These are phyloP conservation scores for Ormyrus pomaceus DNA, from an alignment of 2,888 invertebrate genomes.

Conservation along the genomic window DNA sequence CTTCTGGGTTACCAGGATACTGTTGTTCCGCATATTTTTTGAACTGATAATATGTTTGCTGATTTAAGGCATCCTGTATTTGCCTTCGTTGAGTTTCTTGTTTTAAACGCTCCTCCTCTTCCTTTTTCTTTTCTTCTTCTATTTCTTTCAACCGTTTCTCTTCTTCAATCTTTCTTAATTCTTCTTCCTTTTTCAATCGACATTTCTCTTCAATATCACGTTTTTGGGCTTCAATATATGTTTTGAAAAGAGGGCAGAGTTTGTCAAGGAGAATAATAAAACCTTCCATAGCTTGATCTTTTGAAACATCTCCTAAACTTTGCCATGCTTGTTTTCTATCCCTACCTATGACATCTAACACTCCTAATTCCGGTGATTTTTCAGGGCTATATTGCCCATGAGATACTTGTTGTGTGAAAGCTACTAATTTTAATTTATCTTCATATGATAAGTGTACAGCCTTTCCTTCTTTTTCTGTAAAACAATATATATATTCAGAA, in stretches of 20 bases:
- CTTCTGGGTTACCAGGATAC: constrained; percentile 87
- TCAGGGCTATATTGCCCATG: constrained; percentile 89
- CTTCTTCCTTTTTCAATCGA: constrained; percentile 80
- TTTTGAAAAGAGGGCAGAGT: constrained; percentile 92
- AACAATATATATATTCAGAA: background rate
- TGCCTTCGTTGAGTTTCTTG: constrained; percentile 83
- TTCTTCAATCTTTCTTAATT: constrained; percentile 78
- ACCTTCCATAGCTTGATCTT: constrained; percentile 92
- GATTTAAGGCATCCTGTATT: constrained; percentile 97
- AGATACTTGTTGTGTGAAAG: constrained; percentile 92
- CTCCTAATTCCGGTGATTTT: constrained; percentile 89
- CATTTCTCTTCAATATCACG: constrained; percentile 90
- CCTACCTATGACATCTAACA: constrained; percentile 95
- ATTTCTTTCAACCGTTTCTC: constrained; percentile 78
- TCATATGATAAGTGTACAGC: constrained; percentile 96
- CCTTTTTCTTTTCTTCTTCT: constrained; percentile 74
- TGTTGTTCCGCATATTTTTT: constrained; percentile 96
- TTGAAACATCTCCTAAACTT: constrained; percentile 88
- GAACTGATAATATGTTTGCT: constrained; percentile 94
- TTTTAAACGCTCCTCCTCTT: constrained; percentile 82
- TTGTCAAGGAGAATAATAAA: constrained; percentile 93
- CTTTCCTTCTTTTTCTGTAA: constrained; percentile 97
- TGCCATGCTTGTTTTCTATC: constrained; percentile 97
- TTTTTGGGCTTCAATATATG: constrained; percentile 93
- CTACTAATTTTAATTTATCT: constrained; percentile 93